A percentile compares a stretch with the other conserved stretches of the same genome.
phyloP scores from a whole-genome alignment of 1,140 invertebrate genomes.

The Drosophila rufa region DNA sequence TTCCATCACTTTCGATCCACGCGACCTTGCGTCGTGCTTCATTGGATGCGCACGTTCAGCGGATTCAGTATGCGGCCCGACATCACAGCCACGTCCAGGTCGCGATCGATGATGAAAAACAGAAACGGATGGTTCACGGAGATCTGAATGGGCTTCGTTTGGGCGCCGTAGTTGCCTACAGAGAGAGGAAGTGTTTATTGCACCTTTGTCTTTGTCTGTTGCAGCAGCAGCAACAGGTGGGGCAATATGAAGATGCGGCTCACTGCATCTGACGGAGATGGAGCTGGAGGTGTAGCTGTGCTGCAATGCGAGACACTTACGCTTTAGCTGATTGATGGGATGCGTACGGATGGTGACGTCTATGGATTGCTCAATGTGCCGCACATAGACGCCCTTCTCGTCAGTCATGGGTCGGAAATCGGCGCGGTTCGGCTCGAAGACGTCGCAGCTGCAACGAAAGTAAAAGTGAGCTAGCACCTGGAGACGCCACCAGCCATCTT shows the following conservation, averaged over 20 bases:
- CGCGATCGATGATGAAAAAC: slow-evolving; percentile 92
- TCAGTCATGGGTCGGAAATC: slow-evolving; percentile 92
- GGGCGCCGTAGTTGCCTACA: slow-evolving; percentile 78
- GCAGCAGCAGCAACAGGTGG: slow-evolving; percentile 49
- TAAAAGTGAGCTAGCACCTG: slow-evolving; percentile 49
- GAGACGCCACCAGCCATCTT: slow-evolving; percentile 33
- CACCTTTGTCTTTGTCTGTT: slow-evolving; percentile 37
- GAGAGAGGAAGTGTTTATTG: slow-evolving; percentile 71
- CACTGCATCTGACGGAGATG: slow-evolving; percentile 56
- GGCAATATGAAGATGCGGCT: slow-evolving; percentile 54
- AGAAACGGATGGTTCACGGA: slow-evolving; percentile 91
- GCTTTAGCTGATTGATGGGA: slow-evolving; percentile 86
- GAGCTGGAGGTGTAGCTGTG: slow-evolving; percentile 63
- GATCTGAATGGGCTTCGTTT: slow-evolving; percentile 88
- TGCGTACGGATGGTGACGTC: slow-evolving; percentile 91
- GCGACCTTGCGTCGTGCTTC: slow-evolving; percentile 67
- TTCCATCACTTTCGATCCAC: slow-evolving; percentile 63
- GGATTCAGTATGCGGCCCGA: slow-evolving; percentile 93
- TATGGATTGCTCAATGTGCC: slow-evolving; percentile 92
- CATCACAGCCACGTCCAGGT: slow-evolving; percentile 91
- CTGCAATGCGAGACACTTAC: slow-evolving; percentile 85
- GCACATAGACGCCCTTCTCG: slow-evolving; percentile 90
- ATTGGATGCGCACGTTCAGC: slow-evolving; percentile 90
- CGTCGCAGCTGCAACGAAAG: slow-evolving; percentile 87
- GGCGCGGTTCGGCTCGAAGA: slow-evolving; percentile 91